Conservation (phyloP, 1,140 invertebrate species). For the Campoletis sonorensis region DNA sequence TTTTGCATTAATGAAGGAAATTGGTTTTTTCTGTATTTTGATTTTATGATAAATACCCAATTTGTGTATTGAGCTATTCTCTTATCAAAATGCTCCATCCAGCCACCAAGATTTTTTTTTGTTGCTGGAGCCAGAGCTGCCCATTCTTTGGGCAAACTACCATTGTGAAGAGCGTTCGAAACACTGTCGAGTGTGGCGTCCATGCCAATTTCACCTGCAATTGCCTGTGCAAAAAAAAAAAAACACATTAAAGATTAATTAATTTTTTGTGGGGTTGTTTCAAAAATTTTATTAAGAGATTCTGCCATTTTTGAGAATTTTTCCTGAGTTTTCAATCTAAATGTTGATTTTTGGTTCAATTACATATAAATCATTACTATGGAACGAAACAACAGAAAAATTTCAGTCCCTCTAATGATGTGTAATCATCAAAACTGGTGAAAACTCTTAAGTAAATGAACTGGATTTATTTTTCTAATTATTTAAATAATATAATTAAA, state of each 20-base stretch:
- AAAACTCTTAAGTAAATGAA: not conserved
- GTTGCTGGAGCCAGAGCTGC: conserved; percentile 88
- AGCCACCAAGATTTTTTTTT: conserved; percentile 88
- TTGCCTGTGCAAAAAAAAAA: conserved; percentile 77
- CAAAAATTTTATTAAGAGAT: too few species aligned
- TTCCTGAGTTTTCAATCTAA: too few species aligned
- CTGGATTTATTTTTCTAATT: not conserved
- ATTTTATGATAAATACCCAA: conserved; percentile 79
- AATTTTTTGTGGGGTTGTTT: too few species aligned
- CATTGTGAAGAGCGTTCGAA: conserved; percentile 88
- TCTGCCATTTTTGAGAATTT: too few species aligned
- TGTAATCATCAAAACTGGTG: too few species aligned
- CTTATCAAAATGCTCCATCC: conserved; percentile 91
- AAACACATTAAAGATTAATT: too few species aligned
- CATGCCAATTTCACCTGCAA: conserved; percentile 94
- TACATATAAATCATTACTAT: too few species aligned
- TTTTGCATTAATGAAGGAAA: not conserved
- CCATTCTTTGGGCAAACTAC: conserved; percentile 89
- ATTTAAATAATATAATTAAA: not conserved
- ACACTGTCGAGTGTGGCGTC: conserved; percentile 90
- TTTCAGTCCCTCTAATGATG: too few species aligned
- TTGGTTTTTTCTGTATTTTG: not conserved
- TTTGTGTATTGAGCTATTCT: conserved; percentile 83
- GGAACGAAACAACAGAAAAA: too few species aligned
- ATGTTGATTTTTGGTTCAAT: too few species aligned